A percentile compares a stretch with the other conserved stretches of the same genome.
Evolutionary conservation across 2,113 vertebrate species (phyloP).

Genomic region (Bostrychus sinensis): DNA sequence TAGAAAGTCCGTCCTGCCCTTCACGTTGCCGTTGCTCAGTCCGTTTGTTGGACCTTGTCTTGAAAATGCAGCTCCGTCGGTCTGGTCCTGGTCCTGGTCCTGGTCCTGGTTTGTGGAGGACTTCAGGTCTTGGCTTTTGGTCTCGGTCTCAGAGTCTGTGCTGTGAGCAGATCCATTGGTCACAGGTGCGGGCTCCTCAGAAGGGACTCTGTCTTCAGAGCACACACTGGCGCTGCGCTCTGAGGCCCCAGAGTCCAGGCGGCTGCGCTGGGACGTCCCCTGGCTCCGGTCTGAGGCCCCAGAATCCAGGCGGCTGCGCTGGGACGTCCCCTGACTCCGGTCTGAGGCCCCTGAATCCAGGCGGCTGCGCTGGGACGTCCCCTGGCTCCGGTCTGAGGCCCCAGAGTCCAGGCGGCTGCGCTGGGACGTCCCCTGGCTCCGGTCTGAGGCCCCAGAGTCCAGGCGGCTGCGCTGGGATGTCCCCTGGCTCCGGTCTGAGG

Average conservation of each 20-base stretch:
- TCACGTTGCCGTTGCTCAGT: constrained; percentile 40
- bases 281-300: background rate
- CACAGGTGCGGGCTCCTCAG: constrained; percentile 37
- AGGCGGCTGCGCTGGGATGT: constrained; percentile 47
- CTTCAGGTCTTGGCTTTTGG: constrained; percentile 23
- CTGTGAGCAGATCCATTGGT: constrained; percentile 54
- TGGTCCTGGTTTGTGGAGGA: constrained; percentile 47
- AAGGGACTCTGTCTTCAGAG: constrained; percentile 43
- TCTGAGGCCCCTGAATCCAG: background rate
- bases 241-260: constrained; percentile 52
- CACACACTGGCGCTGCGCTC: constrained; percentile 50
- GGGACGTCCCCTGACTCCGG: too few relatives aligned
- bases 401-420: constrained; percentile 58
- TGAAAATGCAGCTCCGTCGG: constrained; percentile 61
- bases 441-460: background rate
- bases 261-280: background rate
- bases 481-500: constrained; percentile 59
- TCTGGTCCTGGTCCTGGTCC: constrained; percentile 61
- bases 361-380: constrained; percentile 32
- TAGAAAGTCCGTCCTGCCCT: constrained; percentile 27
- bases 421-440: too few relatives aligned
- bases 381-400: constrained; percentile 69
- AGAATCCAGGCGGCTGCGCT: background rate
- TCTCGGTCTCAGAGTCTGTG: constrained; percentile 53
- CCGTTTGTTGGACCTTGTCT: constrained; percentile 35